Conservation (phyloP, 2,113 vertebrate species). For the Limnothrissa miodon region DNA sequence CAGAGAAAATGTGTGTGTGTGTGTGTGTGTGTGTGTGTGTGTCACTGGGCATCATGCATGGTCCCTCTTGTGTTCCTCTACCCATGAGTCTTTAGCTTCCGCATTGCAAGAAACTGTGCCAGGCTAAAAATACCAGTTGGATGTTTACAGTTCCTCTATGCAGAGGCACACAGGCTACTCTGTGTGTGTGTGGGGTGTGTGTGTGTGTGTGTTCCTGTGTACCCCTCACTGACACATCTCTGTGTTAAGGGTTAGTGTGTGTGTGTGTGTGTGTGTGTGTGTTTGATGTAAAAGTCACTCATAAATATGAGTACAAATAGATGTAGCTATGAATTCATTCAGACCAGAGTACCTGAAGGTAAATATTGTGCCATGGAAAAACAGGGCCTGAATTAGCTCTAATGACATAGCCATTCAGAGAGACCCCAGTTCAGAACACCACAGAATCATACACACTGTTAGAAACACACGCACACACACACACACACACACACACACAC, state of each 20-base stretch:
- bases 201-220: no score
- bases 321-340: conserved; percentile 18
- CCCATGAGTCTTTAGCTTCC: conserved; percentile 24
- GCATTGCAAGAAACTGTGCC: conserved; percentile 34
- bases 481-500: no score
- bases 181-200: neutral
- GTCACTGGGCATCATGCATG: conserved; percentile 36
- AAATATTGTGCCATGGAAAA: conserved; percentile 8
- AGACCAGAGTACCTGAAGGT: neutral
- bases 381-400: neutral
- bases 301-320: conserved; percentile 5
- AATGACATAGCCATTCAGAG: neutral
- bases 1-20: neutral
- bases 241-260: no score
- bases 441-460: neutral
- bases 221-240: no score
- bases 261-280: neutral
- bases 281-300: neutral
- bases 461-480: neutral
- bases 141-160: conserved; percentile 54
- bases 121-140: conserved; percentile 52
- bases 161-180: conserved; percentile 19
- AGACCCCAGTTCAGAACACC: neutral
- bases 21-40: neutral
- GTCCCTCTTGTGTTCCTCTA: conserved; percentile 38